Percentiles rank a stretch among this genome's conserved stretches.
These are phyloP conservation scores for Calyptommatus sinebrachiatus DNA, from an alignment of 2,113 vertebrate species.

Conservation along the genomic window DNA sequence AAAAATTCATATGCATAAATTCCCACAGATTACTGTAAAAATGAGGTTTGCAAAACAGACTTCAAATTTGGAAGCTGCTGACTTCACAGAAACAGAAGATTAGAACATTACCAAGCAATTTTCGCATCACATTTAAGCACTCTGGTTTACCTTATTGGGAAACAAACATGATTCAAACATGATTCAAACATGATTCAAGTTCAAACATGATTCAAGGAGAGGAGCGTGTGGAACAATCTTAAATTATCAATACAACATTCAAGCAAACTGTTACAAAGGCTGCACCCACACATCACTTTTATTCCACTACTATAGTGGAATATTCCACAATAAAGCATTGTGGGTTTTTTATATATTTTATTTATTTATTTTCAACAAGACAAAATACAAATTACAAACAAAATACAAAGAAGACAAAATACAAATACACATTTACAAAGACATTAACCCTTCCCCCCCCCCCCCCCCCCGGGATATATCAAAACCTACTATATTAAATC, in stretches of 20 bases:
- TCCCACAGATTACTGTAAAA: neutral
- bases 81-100: neutral
- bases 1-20: slow-evolving; percentile 1
- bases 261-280: neutral
- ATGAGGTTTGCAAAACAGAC: neutral
- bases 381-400: too few species aligned
- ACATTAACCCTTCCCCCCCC: too few species aligned
- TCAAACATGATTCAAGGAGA: neutral
- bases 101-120: neutral
- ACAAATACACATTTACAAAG: too few species aligned
- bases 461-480: too few species aligned
- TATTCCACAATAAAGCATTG: too few species aligned
- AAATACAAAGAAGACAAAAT: too few species aligned
- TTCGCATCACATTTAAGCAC: neutral
- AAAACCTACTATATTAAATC: too few species aligned
- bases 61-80: neutral
- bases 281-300: too few species aligned
- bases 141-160: neutral
- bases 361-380: too few species aligned
- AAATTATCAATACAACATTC: neutral
- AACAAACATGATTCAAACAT: neutral
- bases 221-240: neutral
- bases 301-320: too few species aligned
- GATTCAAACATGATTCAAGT: too few species aligned
- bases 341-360: too few species aligned